Evolutionary conservation across 2,113 vertebrate genomes (phyloP), one percentile per base, ranked within the genome.

Genomic region (Leiothrix lutea): DNA sequence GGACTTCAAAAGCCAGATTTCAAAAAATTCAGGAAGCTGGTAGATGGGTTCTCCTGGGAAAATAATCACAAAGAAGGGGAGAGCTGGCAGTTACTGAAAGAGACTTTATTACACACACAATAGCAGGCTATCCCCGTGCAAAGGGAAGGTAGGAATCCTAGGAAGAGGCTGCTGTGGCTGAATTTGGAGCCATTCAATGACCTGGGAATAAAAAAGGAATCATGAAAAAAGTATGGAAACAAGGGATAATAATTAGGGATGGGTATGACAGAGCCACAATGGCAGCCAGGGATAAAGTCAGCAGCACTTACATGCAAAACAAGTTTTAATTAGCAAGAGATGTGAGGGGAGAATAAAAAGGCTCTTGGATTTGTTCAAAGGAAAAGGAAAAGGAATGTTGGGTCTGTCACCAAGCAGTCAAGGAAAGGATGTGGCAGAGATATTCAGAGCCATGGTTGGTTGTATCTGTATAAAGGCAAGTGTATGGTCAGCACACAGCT

Each of bases 41-140:
- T 87, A 38, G 92, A 81, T 78, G 90, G 89, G 60, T 53, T 90
- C 95, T 96, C 93, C 84, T 5, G 92, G 87, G 94, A 97, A 91
- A 91, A 95, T 67, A 74, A 89, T 86, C 57, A 97, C 69, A 96
- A 95, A 94, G 90, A 92, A 91, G 87, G 81, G 90, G 71, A 94
- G 88, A 94, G 90, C 85, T 88, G 92, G 81, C 90, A 92, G 80
- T 90, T 74, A 28, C 62, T 97, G 90, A 89, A 94, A 96, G 69
- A 54, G 77, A 79, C 81, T 89, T 8, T 56, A 91, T 91, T 74
- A 75, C 47, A 58, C 3, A 45, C 84, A 96, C 81, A 97, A 91
- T 91, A 85, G 92, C 80, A 69, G 80, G 69, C 48, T 81, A 40
- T 66, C 73, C 90, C 78, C 3, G 16, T 67, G 95, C 87, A 94